Percentiles rank a stretch among this genome's conserved stretches.
phyloP scores from a whole-genome alignment of 2,888 invertebrate species.

The Himalopsyche japonica region DNA sequence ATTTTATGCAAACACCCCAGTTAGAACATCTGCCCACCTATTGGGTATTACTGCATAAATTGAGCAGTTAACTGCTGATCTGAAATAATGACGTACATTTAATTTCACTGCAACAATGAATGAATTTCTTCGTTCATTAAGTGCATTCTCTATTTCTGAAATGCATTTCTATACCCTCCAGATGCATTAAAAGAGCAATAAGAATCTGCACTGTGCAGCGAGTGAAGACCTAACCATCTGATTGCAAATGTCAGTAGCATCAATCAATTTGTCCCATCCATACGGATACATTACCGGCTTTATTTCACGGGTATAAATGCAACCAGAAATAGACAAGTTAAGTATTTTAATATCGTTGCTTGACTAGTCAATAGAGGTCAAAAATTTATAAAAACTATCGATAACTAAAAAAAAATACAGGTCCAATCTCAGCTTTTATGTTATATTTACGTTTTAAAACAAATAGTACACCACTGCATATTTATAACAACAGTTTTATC shows the following conservation, averaged over 20 bases:
- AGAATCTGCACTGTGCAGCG: not conserved
- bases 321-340: not conserved
- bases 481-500: too few relatives aligned
- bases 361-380: too few relatives aligned
- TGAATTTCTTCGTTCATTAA: not conserved
- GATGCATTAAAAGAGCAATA: not conserved
- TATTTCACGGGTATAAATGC: not conserved
- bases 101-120: not conserved
- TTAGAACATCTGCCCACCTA: too few relatives aligned
- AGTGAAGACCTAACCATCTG: constrained; percentile 10
- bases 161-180: not conserved
- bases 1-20: too few relatives aligned
- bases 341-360: not conserved
- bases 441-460: too few relatives aligned
- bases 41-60: too few relatives aligned
- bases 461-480: too few relatives aligned
- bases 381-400: too few relatives aligned
- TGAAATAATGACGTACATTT: not conserved
- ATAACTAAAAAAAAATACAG: too few relatives aligned
- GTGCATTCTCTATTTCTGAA: not conserved
- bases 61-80: not conserved
- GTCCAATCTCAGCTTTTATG: too few relatives aligned
- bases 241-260: constrained; percentile 17
- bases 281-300: not conserved
- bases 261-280: constrained; percentile 8